Evolutionary conservation across 2,113 vertebrate species (phyloP).

Genomic region (Erythrolamprus reginae): DNA sequence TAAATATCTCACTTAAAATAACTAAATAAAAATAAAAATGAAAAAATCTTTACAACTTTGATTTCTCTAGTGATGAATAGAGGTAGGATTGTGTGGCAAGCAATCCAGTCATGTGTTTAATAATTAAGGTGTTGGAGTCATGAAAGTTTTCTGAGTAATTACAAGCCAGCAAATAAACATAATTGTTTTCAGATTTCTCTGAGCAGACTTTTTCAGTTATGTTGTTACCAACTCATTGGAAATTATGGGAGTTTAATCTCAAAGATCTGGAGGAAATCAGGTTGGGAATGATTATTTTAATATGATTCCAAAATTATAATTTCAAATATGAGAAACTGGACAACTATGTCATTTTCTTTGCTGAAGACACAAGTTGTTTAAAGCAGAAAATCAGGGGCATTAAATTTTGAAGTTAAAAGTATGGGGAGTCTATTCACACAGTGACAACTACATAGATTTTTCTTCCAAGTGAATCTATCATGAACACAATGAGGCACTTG

Average conservation of each 20-base stretch:
- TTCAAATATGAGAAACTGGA: neutral
- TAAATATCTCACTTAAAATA: neutral
- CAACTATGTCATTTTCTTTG: neutral
- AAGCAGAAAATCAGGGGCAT: neutral
- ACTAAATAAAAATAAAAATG: neutral
- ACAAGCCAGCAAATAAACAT: too few relatives aligned
- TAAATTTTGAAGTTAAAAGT: neutral
- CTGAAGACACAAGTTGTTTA: neutral
- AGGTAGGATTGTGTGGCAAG: neutral
- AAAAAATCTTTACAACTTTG: neutral
- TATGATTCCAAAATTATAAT: neutral
- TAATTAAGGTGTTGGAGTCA: neutral
- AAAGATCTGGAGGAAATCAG: neutral
- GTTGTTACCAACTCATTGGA: neutral
- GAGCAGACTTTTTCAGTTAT: neutral
- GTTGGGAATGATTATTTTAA: neutral
- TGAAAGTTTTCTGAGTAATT: neutral
- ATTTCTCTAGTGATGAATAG: neutral
- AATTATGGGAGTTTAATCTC: neutral
- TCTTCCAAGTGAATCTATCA: constrained; percentile 48
- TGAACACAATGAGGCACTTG: constrained; percentile 30
- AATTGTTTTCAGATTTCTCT: neutral
- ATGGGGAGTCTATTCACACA: neutral
- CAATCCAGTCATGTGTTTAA: neutral
- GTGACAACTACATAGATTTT: neutral